A percentile compares a stretch with the other conserved stretches of the same genome.
These are phyloP conservation scores for Zalophus californianus DNA, from an alignment of 2,797 vertebrate genomes.

Conservation along the genomic window DNA sequence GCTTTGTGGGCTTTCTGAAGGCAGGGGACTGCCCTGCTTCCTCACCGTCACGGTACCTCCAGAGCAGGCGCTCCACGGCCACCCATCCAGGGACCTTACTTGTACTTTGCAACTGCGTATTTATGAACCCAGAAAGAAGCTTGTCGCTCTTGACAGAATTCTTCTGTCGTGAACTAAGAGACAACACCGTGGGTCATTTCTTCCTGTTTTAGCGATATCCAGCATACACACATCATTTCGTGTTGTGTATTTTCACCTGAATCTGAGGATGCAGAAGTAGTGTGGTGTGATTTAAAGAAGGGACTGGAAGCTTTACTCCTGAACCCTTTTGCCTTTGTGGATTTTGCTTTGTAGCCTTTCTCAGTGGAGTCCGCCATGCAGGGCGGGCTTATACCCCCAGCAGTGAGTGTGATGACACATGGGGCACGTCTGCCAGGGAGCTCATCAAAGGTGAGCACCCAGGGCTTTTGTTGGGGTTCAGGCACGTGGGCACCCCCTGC, in stretches of 20 bases:
- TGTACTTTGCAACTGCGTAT: background rate
- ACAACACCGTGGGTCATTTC: background rate
- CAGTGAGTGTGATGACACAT: background rate
- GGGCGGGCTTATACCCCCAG: too few species aligned
- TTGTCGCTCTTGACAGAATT: background rate
- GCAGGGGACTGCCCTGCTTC: fast-evolving
- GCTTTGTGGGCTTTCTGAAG: background rate
- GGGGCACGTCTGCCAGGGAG: background rate
- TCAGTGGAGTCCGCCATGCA: background rate
- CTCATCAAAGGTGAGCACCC: background rate
- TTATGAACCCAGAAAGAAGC: background rate
- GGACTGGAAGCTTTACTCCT: background rate
- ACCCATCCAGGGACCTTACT: fast-evolving
- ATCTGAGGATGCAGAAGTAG: background rate
- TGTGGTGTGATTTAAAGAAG: background rate
- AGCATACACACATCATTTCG: background rate
- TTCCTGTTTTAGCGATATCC: background rate
- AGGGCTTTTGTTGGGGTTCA: background rate
- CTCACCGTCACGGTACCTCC: fast-evolving
- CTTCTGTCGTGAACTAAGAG: background rate
- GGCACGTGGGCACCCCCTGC: background rate
- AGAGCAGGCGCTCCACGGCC: fast-evolving
- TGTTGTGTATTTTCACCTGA: background rate
- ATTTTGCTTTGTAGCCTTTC: background rate
- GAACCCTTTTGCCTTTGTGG: background rate